Evolutionary conservation across 1,140 invertebrate genomes (phyloP), one percentile per base, ranked within the genome.

Genomic region (Cydia splendana): DNA sequence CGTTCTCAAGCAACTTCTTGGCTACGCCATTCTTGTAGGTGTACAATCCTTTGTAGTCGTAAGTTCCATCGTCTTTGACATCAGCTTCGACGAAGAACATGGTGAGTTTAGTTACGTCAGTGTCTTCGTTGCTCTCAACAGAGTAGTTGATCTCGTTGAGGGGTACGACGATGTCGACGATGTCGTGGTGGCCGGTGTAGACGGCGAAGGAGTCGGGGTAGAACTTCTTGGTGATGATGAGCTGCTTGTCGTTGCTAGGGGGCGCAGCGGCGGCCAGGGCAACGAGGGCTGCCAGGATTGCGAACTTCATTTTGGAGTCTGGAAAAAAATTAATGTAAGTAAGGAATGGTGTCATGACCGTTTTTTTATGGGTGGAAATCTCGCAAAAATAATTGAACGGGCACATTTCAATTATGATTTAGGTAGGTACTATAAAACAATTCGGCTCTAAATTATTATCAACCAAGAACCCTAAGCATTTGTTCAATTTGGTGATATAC

Each of bases 21-120:
- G 74, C 13, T 30, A 57, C 74, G 0, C 18, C 20, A 15, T 75
- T 57, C 15, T 62, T 34, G 48, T 51, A 30, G 12, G 10, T 20
- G 51, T 57, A 75, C 4, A 75, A 6, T 28, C 74, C 74, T 53
- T 57, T 62, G 30, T 75, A 45, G 7, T 18, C 24, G 57, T 62
- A 34, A 6, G 45, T 34, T 18, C 45, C 74, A 28, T 75, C 53
- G 15, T 51, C 10, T 28, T 53, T 57, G 9, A 75, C 15, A n/a
- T 75, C 74, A n/a, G 74, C 74, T 57, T 51, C 28, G 6, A 53
- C 53, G 51, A 57, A 75, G 28, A 75, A 75, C 5, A 76, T 4
- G 13, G 45, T 75, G 4, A 48, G n/a, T n/a, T n/a, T 34, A 20
- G 13, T 74, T 45, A 24, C 30, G 10, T 42, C 30, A 10, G 18